Evolutionary conservation across 2,113 vertebrate genomes (phyloP).

Genomic region (Euleptes europaea): DNA sequence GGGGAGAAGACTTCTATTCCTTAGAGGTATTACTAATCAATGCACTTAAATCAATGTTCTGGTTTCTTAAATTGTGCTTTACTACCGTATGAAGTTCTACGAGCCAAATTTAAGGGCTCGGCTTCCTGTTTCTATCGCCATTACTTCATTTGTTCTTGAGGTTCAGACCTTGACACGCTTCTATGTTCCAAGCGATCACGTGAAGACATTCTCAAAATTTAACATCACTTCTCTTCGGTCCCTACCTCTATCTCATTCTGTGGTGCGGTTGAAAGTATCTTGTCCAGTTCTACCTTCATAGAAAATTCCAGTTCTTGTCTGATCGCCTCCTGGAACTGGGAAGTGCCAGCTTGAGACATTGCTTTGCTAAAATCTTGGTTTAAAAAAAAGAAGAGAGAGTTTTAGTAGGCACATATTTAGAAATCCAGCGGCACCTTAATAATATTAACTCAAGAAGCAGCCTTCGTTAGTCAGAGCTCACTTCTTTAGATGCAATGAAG

Average conservation of each 20-base stretch:
- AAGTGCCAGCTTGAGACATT: constrained; percentile 80
- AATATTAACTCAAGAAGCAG: too few species aligned
- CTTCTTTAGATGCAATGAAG: too few species aligned
- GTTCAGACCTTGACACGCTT: too few species aligned
- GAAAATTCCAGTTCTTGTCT: constrained; percentile 93
- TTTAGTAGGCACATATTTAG: not conserved
- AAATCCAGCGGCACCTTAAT: too few species aligned
- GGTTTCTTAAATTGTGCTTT: not conserved
- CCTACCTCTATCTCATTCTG: constrained; percentile 85
- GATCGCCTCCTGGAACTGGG: constrained; percentile 96
- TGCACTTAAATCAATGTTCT: not conserved
- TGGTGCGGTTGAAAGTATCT: constrained; percentile 81
- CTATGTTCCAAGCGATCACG: too few species aligned
- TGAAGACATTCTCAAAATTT: not conserved
- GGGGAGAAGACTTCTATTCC: not conserved
- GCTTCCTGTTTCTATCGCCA: not conserved
- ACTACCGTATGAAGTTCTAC: not conserved
- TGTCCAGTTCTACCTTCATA: constrained; percentile 90
- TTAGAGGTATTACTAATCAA: not conserved
- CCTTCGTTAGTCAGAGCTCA: too few species aligned
- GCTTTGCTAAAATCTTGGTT: constrained; percentile 84
- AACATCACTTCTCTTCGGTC: rapidly evolving
- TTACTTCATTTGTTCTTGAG: not conserved
- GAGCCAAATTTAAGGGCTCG: not conserved
- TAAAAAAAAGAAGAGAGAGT: constrained; percentile 52